Evolutionary conservation across 2,797 vertebrate species (phyloP).

Genomic region (Mormyrus hasselquistii): DNA sequence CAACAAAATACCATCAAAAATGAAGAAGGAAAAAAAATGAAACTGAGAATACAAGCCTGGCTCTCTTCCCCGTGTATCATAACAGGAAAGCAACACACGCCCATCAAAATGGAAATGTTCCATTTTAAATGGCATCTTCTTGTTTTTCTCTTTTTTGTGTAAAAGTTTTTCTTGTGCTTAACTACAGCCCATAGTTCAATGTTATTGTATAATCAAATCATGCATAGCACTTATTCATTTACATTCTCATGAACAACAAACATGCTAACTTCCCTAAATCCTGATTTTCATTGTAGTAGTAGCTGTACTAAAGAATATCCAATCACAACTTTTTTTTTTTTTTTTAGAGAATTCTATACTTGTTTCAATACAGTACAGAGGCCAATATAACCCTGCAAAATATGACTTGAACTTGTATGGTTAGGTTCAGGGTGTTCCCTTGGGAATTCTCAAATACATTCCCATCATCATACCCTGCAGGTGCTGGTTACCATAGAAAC

Average conservation of each 20-base stretch:
- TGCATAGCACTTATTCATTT: not conserved
- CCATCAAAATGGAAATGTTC: not conserved
- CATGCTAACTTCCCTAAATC: not conserved
- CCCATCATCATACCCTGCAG: constrained; percentile 12
- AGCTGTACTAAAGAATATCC: not conserved
- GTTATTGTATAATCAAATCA: not conserved
- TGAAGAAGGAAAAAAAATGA: not conserved
- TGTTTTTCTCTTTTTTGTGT: not conserved
- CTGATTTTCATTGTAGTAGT: not conserved
- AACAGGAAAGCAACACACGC: not conserved
- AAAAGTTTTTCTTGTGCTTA: not conserved
- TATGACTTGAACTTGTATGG: not conserved
- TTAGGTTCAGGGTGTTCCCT: not conserved
- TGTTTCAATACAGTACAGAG: not conserved
- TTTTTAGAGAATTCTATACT: not conserved
- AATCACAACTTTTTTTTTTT: not conserved
- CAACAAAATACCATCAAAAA: not conserved
- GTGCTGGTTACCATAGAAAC: constrained; percentile 20
- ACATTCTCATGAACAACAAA: not conserved
- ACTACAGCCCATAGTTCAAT: not conserved
- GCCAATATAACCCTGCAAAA: not conserved
- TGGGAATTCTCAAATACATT: constrained; percentile 8
- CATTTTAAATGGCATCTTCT: not conserved
- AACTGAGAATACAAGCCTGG: not conserved
- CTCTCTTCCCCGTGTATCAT: not conserved